These are phyloP conservation scores for Trididemnum clinides DNA, from an alignment of 23 tunicate genomes.

Conservation along the genomic window DNA sequence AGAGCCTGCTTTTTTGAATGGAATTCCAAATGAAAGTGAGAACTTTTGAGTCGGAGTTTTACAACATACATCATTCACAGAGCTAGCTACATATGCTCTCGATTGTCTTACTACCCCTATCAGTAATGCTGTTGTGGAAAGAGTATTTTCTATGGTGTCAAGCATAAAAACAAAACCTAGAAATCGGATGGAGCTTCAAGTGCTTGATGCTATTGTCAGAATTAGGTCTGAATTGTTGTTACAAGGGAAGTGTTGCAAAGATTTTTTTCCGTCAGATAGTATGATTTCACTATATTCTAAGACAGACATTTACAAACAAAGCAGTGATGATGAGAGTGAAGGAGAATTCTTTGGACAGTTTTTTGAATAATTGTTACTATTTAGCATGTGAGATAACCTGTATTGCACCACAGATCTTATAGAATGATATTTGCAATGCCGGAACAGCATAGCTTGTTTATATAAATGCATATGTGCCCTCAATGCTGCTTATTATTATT, in stretches of 20 bases:
- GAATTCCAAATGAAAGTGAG: slow-evolving; percentile 11
- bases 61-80: slow-evolving; percentile 29
- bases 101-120: slow-evolving; percentile 14
- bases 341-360: no score
- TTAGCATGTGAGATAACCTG: no score
- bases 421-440: no score
- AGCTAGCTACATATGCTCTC: slow-evolving; percentile 22
- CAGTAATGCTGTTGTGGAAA: slow-evolving; percentile 36
- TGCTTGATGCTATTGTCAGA: slow-evolving; percentile 22
- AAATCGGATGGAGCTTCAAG: not conserved
- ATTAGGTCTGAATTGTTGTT: not conserved
- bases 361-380: no score
- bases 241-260: not conserved
- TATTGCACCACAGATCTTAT: no score
- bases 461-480: no score
- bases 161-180: slow-evolving; percentile 15
- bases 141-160: slow-evolving; percentile 1
- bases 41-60: slow-evolving; percentile 23
- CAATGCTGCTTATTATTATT: no score
- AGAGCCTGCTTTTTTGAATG: no score
- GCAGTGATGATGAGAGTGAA: no score
- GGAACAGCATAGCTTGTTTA: no score
- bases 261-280: not conserved
- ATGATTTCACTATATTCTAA: no score
- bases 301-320: no score